Evolutionary conservation across 2,113 vertebrate species (phyloP).

Genomic region (Scomber colias): DNA sequence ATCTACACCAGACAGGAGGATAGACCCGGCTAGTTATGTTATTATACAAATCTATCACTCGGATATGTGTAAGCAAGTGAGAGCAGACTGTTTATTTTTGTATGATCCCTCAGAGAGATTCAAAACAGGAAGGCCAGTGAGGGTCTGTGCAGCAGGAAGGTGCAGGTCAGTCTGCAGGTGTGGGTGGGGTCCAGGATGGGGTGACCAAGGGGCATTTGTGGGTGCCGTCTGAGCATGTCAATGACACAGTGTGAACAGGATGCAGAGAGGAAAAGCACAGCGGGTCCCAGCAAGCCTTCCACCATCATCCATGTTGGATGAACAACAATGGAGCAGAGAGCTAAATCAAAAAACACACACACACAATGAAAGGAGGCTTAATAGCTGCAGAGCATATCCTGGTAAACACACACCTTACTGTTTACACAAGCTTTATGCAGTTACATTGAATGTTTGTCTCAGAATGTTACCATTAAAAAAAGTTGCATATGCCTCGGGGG

Average conservation of each 20-base stretch:
- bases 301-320: slow-evolving; percentile 22
- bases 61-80: slow-evolving; percentile 12
- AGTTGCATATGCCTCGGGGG: background rate
- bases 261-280: slow-evolving; percentile 35
- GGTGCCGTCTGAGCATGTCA: slow-evolving; percentile 43
- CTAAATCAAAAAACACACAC: slow-evolving; percentile 26
- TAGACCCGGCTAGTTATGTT: slow-evolving; percentile 41
- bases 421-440: slow-evolving; percentile 3
- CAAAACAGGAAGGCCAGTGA: slow-evolving; percentile 70
- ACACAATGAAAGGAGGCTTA: slow-evolving; percentile 13
- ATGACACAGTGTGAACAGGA: slow-evolving; percentile 72
- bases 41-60: slow-evolving; percentile 47
- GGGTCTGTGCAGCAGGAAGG: slow-evolving; percentile 43
- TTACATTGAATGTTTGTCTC: slow-evolving; percentile 6
- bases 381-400: slow-evolving; percentile 12
- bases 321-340: slow-evolving; percentile 33
- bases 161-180: slow-evolving; percentile 66
- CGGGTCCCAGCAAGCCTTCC: slow-evolving; percentile 19
- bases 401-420: slow-evolving; percentile 28
- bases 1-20: slow-evolving; percentile 51
- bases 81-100: slow-evolving; percentile 44
- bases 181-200: slow-evolving; percentile 49
- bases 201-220: slow-evolving; percentile 22
- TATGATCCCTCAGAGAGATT: slow-evolving; percentile 44
- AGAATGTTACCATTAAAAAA: background rate